Conservation (phyloP, 2,797 vertebrate genomes). For the Morus bassanus region DNA sequence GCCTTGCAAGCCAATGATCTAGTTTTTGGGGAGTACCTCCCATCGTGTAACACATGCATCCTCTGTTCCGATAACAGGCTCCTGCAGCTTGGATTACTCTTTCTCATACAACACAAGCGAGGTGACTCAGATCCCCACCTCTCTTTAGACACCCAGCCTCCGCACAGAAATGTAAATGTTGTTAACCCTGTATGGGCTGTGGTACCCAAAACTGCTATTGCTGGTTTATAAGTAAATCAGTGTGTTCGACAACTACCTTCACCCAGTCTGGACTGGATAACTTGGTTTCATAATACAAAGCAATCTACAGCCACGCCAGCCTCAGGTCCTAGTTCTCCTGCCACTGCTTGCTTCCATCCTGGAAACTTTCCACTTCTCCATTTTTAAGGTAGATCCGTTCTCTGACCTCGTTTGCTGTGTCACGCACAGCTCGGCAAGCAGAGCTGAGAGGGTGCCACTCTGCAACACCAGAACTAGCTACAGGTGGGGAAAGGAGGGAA, state of each 20-base stretch:
- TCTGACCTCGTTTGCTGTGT: neutral
- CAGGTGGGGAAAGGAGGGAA: neutral
- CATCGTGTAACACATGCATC: neutral
- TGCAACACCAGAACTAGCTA: neutral
- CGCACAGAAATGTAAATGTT: neutral
- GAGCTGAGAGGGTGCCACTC: neutral
- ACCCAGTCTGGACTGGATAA: neutral
- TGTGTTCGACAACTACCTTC: neutral
- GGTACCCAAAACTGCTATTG: neutral
- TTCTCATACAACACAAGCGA: neutral
- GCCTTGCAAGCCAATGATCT: neutral
- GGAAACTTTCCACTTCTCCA: neutral
- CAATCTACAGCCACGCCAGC: neutral
- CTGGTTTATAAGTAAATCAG: neutral
- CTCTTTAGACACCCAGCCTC: neutral
- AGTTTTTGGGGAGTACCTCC: neutral
- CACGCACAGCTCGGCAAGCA: accelerated
- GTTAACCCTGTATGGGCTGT: neutral
- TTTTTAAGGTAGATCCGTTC: neutral
- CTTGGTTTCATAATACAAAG: neutral
- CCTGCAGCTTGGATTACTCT: neutral
- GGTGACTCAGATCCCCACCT: neutral
- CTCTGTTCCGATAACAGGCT: neutral
- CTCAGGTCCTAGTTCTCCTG: neutral
- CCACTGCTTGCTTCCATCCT: neutral